Percentiles rank a stretch among this genome's conserved stretches.
These are phyloP conservation scores for Myrmophylax atrothorax DNA, from an alignment of 2,113 vertebrate species.

Conservation along the genomic window DNA sequence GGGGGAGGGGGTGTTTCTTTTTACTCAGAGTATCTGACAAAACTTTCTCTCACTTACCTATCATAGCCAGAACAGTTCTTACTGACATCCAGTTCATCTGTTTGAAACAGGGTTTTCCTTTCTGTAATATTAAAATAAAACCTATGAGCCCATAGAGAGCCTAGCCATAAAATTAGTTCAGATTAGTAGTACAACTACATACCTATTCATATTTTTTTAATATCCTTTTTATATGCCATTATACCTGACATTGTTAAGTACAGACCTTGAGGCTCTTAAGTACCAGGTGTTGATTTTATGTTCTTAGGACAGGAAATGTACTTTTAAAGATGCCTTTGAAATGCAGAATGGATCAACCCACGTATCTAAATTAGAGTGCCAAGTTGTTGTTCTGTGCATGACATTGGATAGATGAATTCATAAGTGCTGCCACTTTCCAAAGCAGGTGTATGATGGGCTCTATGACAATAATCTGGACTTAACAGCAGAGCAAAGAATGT, in stretches of 20 bases:
- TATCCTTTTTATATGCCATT: not conserved
- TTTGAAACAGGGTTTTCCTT: not conserved
- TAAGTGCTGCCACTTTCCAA: not conserved
- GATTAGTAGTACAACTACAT: not conserved
- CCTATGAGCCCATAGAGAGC: not conserved
- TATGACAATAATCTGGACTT: not conserved
- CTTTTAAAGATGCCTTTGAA: not conserved
- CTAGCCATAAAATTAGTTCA: not conserved
- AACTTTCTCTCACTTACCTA: not conserved
- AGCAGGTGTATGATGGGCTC: not conserved
- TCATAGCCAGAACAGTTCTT: not conserved
- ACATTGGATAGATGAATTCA: not conserved
- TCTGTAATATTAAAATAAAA: not conserved
- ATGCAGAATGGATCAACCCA: not conserved
- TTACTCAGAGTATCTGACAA: not conserved
- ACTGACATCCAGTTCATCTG: fast-evolving
- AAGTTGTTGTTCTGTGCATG: not conserved
- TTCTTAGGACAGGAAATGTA: not conserved
- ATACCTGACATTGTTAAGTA: not conserved
- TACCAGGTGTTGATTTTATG: not conserved
- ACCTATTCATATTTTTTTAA: not conserved
- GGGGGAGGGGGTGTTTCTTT: not conserved
- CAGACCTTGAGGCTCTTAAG: not conserved
- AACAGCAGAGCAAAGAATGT: not conserved
- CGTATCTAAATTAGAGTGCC: not conserved